Evolutionary conservation across 2,113 vertebrate species (phyloP).

Genomic region (Pelecanoides urinatrix): DNA sequence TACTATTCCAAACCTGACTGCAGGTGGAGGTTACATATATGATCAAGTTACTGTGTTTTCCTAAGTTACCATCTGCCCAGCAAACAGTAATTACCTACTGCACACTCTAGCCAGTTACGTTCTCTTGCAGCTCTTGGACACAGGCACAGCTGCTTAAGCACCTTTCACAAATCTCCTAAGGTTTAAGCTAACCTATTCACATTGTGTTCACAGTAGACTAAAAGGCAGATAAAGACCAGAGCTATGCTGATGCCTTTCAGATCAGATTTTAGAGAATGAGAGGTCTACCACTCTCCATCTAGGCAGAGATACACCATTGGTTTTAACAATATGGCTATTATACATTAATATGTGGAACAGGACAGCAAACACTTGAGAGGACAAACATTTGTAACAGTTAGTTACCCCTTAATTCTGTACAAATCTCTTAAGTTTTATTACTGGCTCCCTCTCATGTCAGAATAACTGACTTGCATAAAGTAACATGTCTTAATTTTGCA

Average conservation of each 20-base stretch:
- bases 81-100: background rate
- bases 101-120: background rate
- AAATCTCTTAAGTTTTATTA: background rate
- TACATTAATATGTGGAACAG: background rate
- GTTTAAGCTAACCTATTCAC: background rate
- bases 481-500: background rate
- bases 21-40: background rate
- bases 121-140: background rate
- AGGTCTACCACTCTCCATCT: background rate
- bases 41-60: background rate
- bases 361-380: background rate
- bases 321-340: background rate
- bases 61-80: background rate
- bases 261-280: background rate
- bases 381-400: background rate
- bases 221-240: background rate
- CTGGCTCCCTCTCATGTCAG: background rate
- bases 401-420: background rate
- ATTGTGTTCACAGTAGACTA: background rate
- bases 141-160: background rate
- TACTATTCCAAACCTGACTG: background rate
- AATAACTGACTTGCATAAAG: background rate
- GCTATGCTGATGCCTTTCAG: background rate
- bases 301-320: background rate
- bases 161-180: background rate